Evolutionary conservation across 2,888 invertebrate genomes (phyloP), one percentile per base, ranked within the genome.

Genomic region (Lochmaea crataegi): DNA sequence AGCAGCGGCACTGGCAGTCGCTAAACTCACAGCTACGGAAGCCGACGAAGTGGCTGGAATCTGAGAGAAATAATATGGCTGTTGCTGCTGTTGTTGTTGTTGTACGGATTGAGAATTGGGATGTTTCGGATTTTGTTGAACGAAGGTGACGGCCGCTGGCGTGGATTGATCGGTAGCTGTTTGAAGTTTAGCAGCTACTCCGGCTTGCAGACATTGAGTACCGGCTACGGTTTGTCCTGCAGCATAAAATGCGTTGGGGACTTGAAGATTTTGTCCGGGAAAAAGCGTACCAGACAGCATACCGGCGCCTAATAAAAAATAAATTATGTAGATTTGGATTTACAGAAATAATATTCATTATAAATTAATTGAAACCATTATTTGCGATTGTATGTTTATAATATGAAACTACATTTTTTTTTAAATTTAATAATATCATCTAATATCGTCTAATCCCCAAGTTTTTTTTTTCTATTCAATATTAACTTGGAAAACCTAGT

Each of bases 61-160:
- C 83, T 87, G 89, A 84, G 83, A 88, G 85, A 80, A 90, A 84
- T 83, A 90, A 84, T 85, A 86, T 16, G 85, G 84, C 78, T 89
- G 90, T 80, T 89, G 88, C 78, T 87, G 86, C 18, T 84, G 83
- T 78, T 89, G 89, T 79, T 89, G 88, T 79, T 87, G 86, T 76
- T 88, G 88, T 84, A 16, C 4, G 18, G 53, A 53, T 53, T 63
- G 61, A n/a, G 61, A 41, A 41, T 63, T 63, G 9, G 18, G 61
- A 16, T 87, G 88, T 78, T 87, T 77, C 77, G 78, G 88, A 74
- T 86, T 77, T 88, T 88, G 76, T 42, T 70, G 75, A 53, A 74
- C 68, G 66, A 73, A 72, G 57, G 76, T 75, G 42, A 77, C 73
- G n/a, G 77, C 75, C 22, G 79, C 75, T 60, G 75, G 74, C 14